phyloP scores from a whole-genome alignment of 2,888 invertebrate species.

The Volucella zonaria region DNA sequence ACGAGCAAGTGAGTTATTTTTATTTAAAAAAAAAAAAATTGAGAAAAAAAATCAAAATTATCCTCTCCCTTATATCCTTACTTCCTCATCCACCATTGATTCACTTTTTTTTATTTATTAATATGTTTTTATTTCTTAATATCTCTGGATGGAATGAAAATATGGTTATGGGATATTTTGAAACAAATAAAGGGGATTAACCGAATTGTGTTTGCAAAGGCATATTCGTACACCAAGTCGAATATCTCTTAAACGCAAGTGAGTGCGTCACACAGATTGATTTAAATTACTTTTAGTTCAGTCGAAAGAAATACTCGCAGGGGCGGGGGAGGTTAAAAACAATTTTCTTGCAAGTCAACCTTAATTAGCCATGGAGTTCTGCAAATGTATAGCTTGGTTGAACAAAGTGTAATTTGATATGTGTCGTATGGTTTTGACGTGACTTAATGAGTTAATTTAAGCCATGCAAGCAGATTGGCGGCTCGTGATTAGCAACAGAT shows the following conservation, averaged over 20 bases:
- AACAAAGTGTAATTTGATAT: conserved; percentile 28
- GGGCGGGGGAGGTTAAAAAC: neutral
- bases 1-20: conserved; percentile 87
- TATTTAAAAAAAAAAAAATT: conserved; percentile 34
- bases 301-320: neutral
- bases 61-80: conserved; percentile 2
- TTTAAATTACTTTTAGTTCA: conserved; percentile 48
- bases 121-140: conserved; percentile 52
- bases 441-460: conserved; percentile 44
- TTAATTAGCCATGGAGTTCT: conserved; percentile 10
- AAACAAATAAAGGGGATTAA: conserved; percentile 60
- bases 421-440: neutral
- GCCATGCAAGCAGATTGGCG: conserved; percentile 8
- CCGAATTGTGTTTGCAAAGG: conserved; percentile 52
- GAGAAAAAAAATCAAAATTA: too few relatives aligned
- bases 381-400: neutral
- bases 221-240: conserved; percentile 3
- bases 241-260: conserved; percentile 52
- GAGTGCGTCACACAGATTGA: conserved; percentile 66
- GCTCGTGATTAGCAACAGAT: conserved; percentile 1
- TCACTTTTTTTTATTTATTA: conserved; percentile 59
- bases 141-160: conserved; percentile 51
- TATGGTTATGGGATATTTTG: conserved; percentile 58
- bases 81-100: conserved; percentile 19
- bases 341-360: conserved; percentile 6